Base-by-base conservation (phyloP, 2,888 invertebrate genomes). In the Macrophya alboannulata region DNA sequence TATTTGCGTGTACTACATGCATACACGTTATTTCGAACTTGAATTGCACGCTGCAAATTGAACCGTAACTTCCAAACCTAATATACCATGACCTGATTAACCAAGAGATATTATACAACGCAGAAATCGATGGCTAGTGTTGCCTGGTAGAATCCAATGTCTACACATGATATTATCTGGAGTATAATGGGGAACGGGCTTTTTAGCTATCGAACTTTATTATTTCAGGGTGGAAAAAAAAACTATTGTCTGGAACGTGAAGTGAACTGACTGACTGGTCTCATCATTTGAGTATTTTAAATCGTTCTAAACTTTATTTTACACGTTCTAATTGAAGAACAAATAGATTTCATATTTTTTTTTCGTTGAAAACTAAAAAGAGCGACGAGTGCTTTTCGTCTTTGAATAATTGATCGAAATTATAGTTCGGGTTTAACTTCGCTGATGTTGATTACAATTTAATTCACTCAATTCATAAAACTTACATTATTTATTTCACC, bases 51-150 rank as follows among this genome's bases (percentile, higher is more conserved):
- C 15, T 51, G 77, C 51, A 77, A 37, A 55, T 77, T 15, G 10
- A 77, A 77, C 37, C 55, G 55, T 55, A 77, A n/a, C 77, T 77
- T 51, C 37, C 17, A 77, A 31, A n/a, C 77, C 31, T 12, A 55
- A 81, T 81, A 62, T 81, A 51, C 17, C 65, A 48, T 65, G 83
- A 83, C 83, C 83, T 68, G 68, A 83, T 83, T 83, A 48, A 43
- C 15, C 15, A 68, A 83, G 31, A 10, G 45, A 51, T 83, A 48
- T 31, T 59, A 48, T 31, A 83, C 51, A 68, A 71, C 25, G 40
- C 31, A 83, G 43, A 68, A 83, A 83, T 83, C 83, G 83, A 83
- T 83, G 68, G 83, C 31, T 68, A 71, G 68, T 83, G 17, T 31
- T n/a, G 17, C 45, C 51, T 45, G 21, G 51, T 62, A 21, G 12